Base-by-base conservation (phyloP, 2,888 invertebrate genomes). In the Tholera decimalis region DNA sequence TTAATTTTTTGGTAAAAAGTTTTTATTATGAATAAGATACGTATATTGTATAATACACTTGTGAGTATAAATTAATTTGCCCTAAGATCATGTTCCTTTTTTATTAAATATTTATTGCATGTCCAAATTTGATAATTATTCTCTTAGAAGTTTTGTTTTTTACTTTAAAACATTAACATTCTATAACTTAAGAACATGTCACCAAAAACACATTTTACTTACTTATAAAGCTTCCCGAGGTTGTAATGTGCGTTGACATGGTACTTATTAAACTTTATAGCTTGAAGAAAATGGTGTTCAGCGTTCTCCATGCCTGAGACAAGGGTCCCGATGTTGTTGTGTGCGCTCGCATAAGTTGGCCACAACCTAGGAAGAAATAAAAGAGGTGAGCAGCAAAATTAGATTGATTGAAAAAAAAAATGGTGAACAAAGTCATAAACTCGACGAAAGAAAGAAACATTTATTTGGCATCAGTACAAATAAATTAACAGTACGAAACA, bases 231-330 rank as follows among this genome's bases (percentile, higher is more conserved):
- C 88, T 97, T 97, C 22, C 98, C 98, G 69, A 98, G 96, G 89
- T 98, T 98, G 89, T 98, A 98, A 90, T 98, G 97, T 41, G 98
- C 98, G 86, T 98, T 97, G 54, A 98, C 97, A 87, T 98, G 98
- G 81, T 97, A 96, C 37, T 97, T 97, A 79, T 97, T 97, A 84
- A 97, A 97, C 79, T 96, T 96, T 85, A 98, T 97, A 62, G 98
- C 97, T 70, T 97, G 96, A 72, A 97, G 93, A 93, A 98, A 98
- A 90, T 98, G 98, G 56, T 96, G 92, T 87, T 98, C 98, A 0
- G 98, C 98, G 85, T 97, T 96, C 30, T 96, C 96, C 28, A 94
- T 90, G 30, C 97, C 97, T 7, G 95, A 93, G 62, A 98, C 96
- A 43, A 98, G 90, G 0, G 98, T 98, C 22, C 98, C 98, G 62